Evolutionary conservation across 2,113 vertebrate genomes (phyloP), one percentile per base, ranked within the genome.

Genomic region (Anser cygnoides): DNA sequence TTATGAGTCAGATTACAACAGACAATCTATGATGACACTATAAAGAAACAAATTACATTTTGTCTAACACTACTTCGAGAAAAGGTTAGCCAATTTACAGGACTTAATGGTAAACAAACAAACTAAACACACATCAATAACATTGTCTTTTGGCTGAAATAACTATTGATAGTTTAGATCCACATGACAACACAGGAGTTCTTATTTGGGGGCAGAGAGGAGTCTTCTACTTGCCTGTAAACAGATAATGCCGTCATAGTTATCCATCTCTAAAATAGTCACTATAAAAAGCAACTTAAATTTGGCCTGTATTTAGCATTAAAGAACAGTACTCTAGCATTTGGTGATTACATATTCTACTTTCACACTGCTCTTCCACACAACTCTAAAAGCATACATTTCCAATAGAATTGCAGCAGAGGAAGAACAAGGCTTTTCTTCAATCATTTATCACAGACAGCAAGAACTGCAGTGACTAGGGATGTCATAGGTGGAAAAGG

Each of bases 1-100:
- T 97, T 95, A 96, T 96, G 75, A 98, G 95, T 97, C 87, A 98
- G 94, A 96, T 97, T 96, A 97, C 87, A 97, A 97, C 28, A 97
- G 91, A 88, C 59, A 93, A 93, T 93, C 87, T 85, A 97, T 73
- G 72, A 93, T 68, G 89, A 97, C 95, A 95, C 90, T 96, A 94
- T 37, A 63, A 96, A 96, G 54, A 97, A 96, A 96, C 74, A 2
- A 96, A 80, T 89, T 77, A 65, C 44, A 80, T 92, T 90, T 96
- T 92, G 84, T 83, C 79, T 63, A 84, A 89, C 81, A 92, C 84
- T 87, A 97, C 33, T 65, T 94, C 86, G 77, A 96, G 87, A 96
- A 75, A 96, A 77, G 41, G 93, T 59, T 50, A 96, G 72, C 94
- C 81, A 95, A 96, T 92, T 1, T 79, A 95, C 16, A 88, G 19